These are phyloP conservation scores for Coenonympha glycerion DNA, from an alignment of 2,888 invertebrate species.

Conservation along the genomic window DNA sequence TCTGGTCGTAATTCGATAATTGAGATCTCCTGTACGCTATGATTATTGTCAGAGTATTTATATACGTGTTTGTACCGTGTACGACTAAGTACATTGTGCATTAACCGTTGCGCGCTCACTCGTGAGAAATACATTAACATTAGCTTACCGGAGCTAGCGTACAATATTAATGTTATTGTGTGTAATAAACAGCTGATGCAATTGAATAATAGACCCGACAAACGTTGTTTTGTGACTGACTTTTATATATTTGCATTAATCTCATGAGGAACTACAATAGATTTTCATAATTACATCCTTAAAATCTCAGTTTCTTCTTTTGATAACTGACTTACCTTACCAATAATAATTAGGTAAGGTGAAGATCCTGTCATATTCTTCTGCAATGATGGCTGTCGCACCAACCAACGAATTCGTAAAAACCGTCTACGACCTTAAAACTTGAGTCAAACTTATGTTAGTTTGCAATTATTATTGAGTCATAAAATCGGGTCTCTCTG, in stretches of 20 bases:
- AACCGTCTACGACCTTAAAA: too few relatives aligned
- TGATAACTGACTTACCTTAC: too few relatives aligned
- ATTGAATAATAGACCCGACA: neutral
- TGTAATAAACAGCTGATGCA: neutral
- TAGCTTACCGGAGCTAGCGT: neutral
- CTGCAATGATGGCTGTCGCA: too few relatives aligned
- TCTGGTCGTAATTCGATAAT: constrained; percentile 44
- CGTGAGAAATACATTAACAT: constrained; percentile 3
- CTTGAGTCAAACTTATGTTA: too few relatives aligned
- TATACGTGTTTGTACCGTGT: neutral
- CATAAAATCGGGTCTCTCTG: constrained; percentile 34
- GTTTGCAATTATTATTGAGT: constrained; percentile 27
- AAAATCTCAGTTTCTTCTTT: too few relatives aligned
- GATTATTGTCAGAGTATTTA: constrained; percentile 10
- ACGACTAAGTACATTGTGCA: constrained; percentile 5
- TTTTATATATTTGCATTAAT: too few relatives aligned
- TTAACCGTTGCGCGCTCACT: constrained; percentile 14
- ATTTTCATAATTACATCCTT: too few relatives aligned
- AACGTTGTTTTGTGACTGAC: too few relatives aligned
- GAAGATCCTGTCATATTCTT: too few relatives aligned
- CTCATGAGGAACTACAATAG: too few relatives aligned
- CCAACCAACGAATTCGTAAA: too few relatives aligned
- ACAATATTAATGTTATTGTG: neutral
- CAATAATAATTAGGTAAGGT: too few relatives aligned
- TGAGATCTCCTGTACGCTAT: constrained; percentile 39